Evolutionary conservation across 2,113 vertebrate species (phyloP), one percentile per base, ranked within the genome.

Genomic region (Callipepla squamata): DNA sequence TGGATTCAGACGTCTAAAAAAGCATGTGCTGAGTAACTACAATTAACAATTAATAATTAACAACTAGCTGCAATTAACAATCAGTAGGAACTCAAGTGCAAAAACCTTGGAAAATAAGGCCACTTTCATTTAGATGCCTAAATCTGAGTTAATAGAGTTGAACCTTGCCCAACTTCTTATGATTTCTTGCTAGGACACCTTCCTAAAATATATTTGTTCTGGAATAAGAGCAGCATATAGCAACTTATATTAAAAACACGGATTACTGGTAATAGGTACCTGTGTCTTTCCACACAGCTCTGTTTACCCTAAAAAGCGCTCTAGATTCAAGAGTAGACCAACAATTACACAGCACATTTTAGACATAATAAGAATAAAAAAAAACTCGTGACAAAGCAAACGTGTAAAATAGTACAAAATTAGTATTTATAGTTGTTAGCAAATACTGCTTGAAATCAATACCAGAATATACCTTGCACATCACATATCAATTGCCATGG

Each of bases 401-500:
- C 0, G 0, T 7, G 14, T 32, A 45, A 72, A 48, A 16, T 32
- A 57, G 23, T 42, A 73, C 9, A 74, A 85, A 77, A 83, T 42
- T 10, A 62, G 25, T 53, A 18, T 32, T 74, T 14, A 82, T 85
- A n/a, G 13, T 23, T 70, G 28, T 20, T 15, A 51, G 20, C 76
- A 73, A 91, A 66, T 28, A 16, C 79, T 58, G 22, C 55, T 85
- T 80, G 67, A 79, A 80, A 85, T 90, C 93, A 95, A 78, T 34
- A 94, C 78, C 94, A 96, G 96, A 96, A 93, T 78, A 90, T 34
- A 95, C 91, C 84, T 90, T 79, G 70, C 90, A 50, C n/a, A 18
- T 30, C 7, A 0, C 36, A 0, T 6, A 66, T 32, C 82, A 85
- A 58, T 68, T 70, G 80, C 89, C 94, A 82, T 5, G 10, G 80